Base-by-base conservation (phyloP, 2,888 invertebrate species). In the Hyalella azteca region DNA sequence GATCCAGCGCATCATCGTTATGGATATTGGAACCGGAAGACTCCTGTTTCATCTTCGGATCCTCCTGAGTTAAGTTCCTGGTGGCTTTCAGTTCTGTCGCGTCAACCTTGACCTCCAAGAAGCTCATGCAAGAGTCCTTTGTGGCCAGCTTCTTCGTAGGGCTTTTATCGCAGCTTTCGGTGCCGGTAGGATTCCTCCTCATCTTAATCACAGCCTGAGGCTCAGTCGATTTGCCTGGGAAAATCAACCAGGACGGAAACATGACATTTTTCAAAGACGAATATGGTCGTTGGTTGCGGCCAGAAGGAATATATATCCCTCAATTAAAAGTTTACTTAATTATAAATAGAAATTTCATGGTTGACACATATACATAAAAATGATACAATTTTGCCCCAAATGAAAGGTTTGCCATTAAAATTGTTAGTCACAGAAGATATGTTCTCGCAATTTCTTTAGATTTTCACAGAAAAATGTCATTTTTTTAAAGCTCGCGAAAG, bases 401-500 rank as follows among this genome's bases (percentile, higher is more conserved):
- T 45, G 3, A 45, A 45, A 45, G 11, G 11, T 19, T 15, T 45
- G 45, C 1, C 11, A 2, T 45, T 19, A 3, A 1, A 45, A 45
- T 15, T 45, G 1, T 19, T 15, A 45, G n/a, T n/a, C n/a, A n/a
- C n/a, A 50, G 22, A 50, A 3, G 15, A n/a, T 45, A 45, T 11
- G 45, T 9, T 11, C 45, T 9, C 9, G 9, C 15, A 7, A 45
- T 11, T 11, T 11, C 45, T 9, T 11, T 45, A 45, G 15, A 11
- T 9, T 45, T 45, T 45, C 45, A 7, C 45, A 45, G 15, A 45
- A 11, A 11, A 11, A 22, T 19, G 50, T n/a, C 1, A 50, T 0
- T 2, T 50, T 15, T 19, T 19, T n/a, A 7, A 50, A 19, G 22
- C 1, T 86, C 89, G 91, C 87, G 89, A 89, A n/a, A 13, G 29